Base-by-base conservation (phyloP, 2,113 vertebrate genomes). In the Natator depressus region DNA sequence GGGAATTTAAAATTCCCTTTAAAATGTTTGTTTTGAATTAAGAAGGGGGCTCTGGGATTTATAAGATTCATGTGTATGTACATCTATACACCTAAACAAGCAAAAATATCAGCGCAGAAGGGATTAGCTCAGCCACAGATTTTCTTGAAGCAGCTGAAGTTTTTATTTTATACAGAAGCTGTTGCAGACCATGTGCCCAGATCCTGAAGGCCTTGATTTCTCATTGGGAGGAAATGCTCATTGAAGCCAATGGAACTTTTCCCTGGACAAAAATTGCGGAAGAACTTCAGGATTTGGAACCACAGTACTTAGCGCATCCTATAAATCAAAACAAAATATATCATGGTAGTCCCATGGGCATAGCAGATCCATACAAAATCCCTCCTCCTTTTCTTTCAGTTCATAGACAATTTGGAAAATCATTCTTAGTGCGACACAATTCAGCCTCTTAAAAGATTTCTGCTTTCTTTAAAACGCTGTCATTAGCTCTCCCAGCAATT, bases 81-180 rank as follows among this genome's bases (percentile, higher is more conserved):
- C 83, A 51, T 69, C 94, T 91, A 92, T 96, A 47, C n/a, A 92
- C 87, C 53, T 92, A 25, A 55, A 1, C 50, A 86, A 92, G 94
- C 84, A 47, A 42, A 91, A 94, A 92, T 90, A 7, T 4, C 78
- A 95, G 50, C 88, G 38, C 50, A 94, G 93, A 96, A 95, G 84
- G 94, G 93, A 92, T 96, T 94, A 50, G 19, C 94, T 96, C 87
- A 51, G 92, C 95, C 1, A 0, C 46, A 88, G 50, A 54, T 91
- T 92, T 57, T 84, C 96, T 94, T 96, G 85, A 96, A 95, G 89
- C 24, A 42, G 93, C 96, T 87, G 80, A 96, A 84, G 91, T 89
- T 59, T 93, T 94, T 93, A 84, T 96, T 84, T 65, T 94, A 83
- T 93, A 81, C 92, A 38, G 87, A 95, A 96, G 89, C 95, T 94